A percentile compares a stretch with the other conserved stretches of the same genome.
Conservation (phyloP, 1,140 invertebrate species). For the Arctopsyche grandis region DNA sequence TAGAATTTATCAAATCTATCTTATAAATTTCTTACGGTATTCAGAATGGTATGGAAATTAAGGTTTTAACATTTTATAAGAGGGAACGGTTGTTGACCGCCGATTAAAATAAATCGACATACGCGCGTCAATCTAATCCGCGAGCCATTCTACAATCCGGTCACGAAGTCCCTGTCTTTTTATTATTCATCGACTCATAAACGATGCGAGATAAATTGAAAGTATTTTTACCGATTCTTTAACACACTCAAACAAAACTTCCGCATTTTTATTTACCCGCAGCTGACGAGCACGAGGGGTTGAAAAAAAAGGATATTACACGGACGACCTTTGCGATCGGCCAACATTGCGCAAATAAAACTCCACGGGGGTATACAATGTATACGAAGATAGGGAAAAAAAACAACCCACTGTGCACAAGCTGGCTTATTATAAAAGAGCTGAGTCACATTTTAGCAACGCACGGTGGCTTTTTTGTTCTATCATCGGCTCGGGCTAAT, state of each 20-base stretch:
- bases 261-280: constrained; percentile 3
- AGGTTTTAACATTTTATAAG: not conserved
- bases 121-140: not conserved
- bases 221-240: not conserved
- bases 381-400: constrained; percentile 38
- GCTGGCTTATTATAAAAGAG: constrained; percentile 23
- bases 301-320: constrained; percentile 28
- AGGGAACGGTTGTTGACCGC: not conserved
- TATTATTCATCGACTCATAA: constrained; percentile 12
- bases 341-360: constrained; percentile 39
- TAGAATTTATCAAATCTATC: too few relatives aligned
- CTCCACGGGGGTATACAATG: too few relatives aligned
- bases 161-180: constrained; percentile 2
- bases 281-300: constrained; percentile 13
- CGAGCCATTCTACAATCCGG: not conserved
- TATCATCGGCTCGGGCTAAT: constrained; percentile 42
- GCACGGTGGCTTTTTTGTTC: constrained; percentile 6
- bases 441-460: constrained; percentile 39
- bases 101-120: not conserved
- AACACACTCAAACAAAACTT: not conserved
- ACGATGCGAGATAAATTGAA: constrained; percentile 20
- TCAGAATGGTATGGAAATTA: too few relatives aligned
- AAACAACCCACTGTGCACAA: constrained; percentile 12
- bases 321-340: not conserved
- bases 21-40: too few relatives aligned